Percentiles rank a stretch among this genome's conserved stretches.
These are phyloP conservation scores for Luscinia megarhynchos DNA, from an alignment of 2,797 vertebrate species.

Conservation along the genomic window DNA sequence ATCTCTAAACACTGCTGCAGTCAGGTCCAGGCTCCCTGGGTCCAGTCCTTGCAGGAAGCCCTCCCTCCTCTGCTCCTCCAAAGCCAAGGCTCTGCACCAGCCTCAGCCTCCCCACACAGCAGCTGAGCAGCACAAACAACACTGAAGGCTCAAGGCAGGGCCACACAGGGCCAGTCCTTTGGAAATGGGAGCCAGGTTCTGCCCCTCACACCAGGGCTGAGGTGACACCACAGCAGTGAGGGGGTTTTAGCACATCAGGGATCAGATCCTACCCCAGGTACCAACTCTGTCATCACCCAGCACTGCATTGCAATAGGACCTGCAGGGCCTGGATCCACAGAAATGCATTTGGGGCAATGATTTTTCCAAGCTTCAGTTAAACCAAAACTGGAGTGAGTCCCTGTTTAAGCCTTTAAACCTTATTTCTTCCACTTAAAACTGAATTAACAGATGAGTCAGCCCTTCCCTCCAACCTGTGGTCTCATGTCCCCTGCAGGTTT, in stretches of 20 bases:
- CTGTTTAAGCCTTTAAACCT: background rate
- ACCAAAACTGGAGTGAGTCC: background rate
- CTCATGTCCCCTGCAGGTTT: slow-evolving; percentile 20
- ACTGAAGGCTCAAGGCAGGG: background rate
- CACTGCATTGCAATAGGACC: background rate
- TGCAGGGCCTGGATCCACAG: background rate
- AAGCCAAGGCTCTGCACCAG: background rate
- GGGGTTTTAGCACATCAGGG: background rate
- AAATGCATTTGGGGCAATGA: background rate
- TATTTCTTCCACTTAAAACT: background rate
- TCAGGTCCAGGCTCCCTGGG: background rate
- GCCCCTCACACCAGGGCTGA: background rate
- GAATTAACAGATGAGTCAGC: background rate
- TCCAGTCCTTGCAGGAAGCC: background rate
- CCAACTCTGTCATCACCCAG: background rate
- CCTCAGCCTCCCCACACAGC: background rate
- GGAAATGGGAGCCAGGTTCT: background rate
- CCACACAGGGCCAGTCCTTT: background rate
- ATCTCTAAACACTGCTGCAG: background rate
- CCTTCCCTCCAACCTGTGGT: background rate
- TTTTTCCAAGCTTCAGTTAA: background rate
- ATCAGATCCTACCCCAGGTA: background rate
- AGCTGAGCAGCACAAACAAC: background rate
- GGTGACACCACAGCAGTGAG: background rate
- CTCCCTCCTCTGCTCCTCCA: background rate